phyloP scores from a whole-genome alignment of 2,797 vertebrate genomes.

The Melanotaenia nigrans region DNA sequence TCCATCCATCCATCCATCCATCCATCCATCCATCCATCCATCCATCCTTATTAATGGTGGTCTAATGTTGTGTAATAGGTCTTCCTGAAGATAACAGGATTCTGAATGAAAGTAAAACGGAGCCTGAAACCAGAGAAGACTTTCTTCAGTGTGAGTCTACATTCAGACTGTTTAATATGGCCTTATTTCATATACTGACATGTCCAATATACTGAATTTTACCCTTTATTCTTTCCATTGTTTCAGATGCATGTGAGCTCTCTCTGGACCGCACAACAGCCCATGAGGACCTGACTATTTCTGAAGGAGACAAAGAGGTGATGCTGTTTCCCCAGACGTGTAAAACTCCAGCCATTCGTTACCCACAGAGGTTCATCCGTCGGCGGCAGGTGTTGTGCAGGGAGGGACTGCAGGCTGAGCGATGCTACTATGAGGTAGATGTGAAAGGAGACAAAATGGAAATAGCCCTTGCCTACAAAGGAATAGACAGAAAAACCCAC shows the following conservation, averaged over 20 bases:
- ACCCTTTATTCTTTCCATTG: background rate
- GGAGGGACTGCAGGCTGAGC: slow-evolving; percentile 55
- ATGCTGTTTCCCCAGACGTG: background rate
- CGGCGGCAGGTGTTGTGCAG: slow-evolving; percentile 68
- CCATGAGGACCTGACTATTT: slow-evolving; percentile 61
- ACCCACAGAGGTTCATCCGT: slow-evolving; percentile 42
- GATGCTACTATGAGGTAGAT: slow-evolving; percentile 75
- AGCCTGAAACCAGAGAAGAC: slow-evolving; percentile 64
- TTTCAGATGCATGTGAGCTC: slow-evolving; percentile 66
- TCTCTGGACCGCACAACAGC: slow-evolving; percentile 67
- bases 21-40: too few relatives aligned
- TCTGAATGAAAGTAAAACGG: background rate
- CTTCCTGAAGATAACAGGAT: background rate
- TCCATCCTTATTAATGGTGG: background rate
- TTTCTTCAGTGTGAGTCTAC: slow-evolving; percentile 72
- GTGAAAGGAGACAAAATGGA: slow-evolving; percentile 63
- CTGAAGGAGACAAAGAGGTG: slow-evolving; percentile 52
- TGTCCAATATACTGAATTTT: background rate
- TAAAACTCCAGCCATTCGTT: background rate
- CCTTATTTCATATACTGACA: background rate
- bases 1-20: too few relatives aligned
- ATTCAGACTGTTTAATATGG: background rate
- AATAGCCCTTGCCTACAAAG: slow-evolving; percentile 68
- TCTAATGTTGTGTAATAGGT: slow-evolving; percentile 18
- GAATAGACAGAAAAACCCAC: slow-evolving; percentile 54